Conservation (phyloP, 2,888 invertebrate species). For the Agelastica alni region DNA sequence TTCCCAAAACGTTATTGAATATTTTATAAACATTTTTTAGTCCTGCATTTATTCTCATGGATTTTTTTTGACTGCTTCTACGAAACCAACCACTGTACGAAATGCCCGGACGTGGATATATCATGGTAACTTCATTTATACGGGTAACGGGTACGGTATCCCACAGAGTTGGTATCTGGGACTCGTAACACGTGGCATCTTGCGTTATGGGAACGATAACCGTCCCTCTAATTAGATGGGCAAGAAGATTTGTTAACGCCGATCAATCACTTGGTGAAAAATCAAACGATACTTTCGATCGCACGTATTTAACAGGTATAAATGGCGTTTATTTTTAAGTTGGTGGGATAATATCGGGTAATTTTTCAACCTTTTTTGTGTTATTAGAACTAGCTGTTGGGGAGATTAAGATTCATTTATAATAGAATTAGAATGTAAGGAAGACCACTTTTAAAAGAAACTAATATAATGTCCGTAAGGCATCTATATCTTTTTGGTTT, state of each 20-base stretch:
- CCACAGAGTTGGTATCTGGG: conserved; percentile 25
- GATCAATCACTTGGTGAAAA: conserved; percentile 9
- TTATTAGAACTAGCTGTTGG: no score
- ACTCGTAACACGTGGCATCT: conserved; percentile 17
- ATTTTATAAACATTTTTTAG: no score
- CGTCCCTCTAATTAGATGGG: conserved; percentile 9
- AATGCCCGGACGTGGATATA: neutral
- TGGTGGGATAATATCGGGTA: no score
- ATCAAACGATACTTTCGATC: conserved; percentile 6
- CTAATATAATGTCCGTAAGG: no score
- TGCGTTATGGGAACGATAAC: conserved; percentile 12
- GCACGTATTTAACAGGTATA: conserved; percentile 6
- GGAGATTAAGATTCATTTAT: no score
- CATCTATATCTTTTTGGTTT: no score
- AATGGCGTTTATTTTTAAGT: no score
- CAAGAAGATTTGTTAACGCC: conserved; percentile 10
- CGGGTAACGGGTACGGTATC: conserved; percentile 28
- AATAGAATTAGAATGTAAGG: no score
- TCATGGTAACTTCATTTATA: conserved; percentile 12
- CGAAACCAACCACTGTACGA: neutral
- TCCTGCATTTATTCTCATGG: no score
- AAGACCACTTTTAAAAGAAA: no score
- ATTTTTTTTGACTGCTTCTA: neutral
- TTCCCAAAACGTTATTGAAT: no score
- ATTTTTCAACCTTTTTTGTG: no score